Evolutionary conservation across 2,113 vertebrate genomes (phyloP), one percentile per base, ranked within the genome.

Genomic region (Todiramphus chloris): DNA sequence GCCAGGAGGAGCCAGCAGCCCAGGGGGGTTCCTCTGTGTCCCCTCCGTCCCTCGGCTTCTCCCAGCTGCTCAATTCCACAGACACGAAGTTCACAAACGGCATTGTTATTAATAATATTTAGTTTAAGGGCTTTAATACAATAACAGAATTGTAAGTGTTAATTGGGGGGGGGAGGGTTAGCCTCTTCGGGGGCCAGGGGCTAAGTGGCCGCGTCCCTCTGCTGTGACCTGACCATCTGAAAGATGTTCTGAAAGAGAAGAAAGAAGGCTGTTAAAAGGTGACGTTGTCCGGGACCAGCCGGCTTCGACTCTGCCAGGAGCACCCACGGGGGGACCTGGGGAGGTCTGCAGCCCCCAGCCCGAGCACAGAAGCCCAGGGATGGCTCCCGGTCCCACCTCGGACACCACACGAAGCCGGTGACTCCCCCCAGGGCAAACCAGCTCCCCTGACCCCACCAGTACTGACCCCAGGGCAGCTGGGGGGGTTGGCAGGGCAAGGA

Each of bases 201-300:
- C 98, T 99, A 99, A 98, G 99, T 99, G 97, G 98, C 98, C 68
- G 98, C 98, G 93, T 99, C 99, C 97, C 98, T 98, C 98, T 99
- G 99, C 98, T 99, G 99, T 97, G 98, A 97, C 96, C 99, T 98
- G 97, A 98, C 98, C 98, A 99, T 98, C 98, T 99, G 99, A 98
- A 99, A 99, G 98, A 99, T 99, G 97, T 99, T 99, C 99, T 99
- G 98, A 51, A 97, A 98, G 83, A 97, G 82, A 98, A 68, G 92
- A 48, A 28, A 76, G 44, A 55, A 19, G 59, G 58, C 20, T 21
- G n/a, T 60, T 60, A 60, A 23, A 13, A 20, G 4, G 11, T n/a
- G 33, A 33, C 33, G 13, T 33, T 56, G 55, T 28, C 28, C 16
- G 9, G 55, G 55, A 33, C 31, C 30, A 58, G 55, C 6, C 23